Base-by-base conservation (phyloP, 2,888 invertebrate species). In the Drosophila basisetae region DNA sequence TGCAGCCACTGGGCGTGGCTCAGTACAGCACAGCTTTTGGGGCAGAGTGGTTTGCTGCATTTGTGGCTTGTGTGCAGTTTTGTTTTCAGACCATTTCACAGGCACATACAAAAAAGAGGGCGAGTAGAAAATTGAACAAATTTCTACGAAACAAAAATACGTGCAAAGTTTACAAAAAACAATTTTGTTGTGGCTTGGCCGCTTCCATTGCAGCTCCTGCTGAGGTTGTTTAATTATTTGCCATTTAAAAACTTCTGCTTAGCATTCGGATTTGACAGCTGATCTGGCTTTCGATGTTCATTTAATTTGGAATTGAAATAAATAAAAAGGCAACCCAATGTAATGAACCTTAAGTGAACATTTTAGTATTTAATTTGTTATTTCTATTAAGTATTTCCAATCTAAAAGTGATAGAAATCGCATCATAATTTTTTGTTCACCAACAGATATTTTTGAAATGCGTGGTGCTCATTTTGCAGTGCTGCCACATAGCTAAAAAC, bases 121-220 rank as follows among this genome's bases (percentile, higher is more conserved):
- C 35, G 39, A 55, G 55, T 50, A 22, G 73, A 49, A 67, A 60
- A 73, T 70, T 55, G 61, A 73, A 80, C 71, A 84, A 80, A 82
- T 74, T 83, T 78, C 64, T 75, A 83, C 76, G 67, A 68, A 83
- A 80, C 84, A 70, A 72, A 84, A 80, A 82, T 86, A 86, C 86
- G 86, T 86, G 86, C 84, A 88, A 75, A 88, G 86, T 88, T 86
- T 86, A 78, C 83, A 74, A 74, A 86, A 84, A 88, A 88, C 80
- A 80, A 76, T 84, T 88, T 78, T 60, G 75, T 68, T 80, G 80
- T 71, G 73, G 73, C 69, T 75, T 52, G 25, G 59, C 53, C 55
- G 68, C 77, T 77, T 66, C 67, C 68, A 65, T 53, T 73, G 58
- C 69, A 72, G 68, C 66, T 62, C 41, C 52, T 63, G 61, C 43